These are phyloP conservation scores for Cyphomyrus plagiostoma DNA, from an alignment of 2,113 vertebrate genomes.

Conservation along the genomic window DNA sequence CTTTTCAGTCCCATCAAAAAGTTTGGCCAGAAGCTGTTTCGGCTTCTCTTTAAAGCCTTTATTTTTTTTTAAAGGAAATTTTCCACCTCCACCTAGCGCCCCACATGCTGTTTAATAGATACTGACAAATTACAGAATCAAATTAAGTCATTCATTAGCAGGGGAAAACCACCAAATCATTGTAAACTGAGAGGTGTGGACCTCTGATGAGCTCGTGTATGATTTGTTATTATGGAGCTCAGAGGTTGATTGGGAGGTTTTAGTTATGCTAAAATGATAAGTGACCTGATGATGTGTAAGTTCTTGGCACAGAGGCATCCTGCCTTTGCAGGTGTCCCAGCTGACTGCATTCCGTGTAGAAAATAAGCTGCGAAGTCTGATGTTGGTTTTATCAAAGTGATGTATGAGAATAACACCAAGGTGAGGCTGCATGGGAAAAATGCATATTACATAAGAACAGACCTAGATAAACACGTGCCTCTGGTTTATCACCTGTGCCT, in stretches of 20 bases:
- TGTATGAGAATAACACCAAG: not conserved
- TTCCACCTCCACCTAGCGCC: not conserved
- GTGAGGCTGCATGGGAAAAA: not conserved
- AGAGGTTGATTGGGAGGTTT: not conserved
- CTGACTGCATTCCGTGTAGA: not conserved
- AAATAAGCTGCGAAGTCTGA: not conserved
- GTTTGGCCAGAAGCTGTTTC: not conserved
- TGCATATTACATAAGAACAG: too few relatives aligned
- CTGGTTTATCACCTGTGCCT: not conserved
- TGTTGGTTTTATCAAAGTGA: not conserved
- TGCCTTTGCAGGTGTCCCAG: not conserved
- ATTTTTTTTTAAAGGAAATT: not conserved
- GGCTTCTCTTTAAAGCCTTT: not conserved
- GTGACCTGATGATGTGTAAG: not conserved
- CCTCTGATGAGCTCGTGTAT: not conserved
- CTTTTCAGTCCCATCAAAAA: not conserved
- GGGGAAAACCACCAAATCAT: not conserved
- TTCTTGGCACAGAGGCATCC: not conserved
- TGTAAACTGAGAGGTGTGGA: not conserved
- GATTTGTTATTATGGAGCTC: not conserved
- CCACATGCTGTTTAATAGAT: not conserved
- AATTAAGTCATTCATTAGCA: not conserved
- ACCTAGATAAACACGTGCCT: not conserved
- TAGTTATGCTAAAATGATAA: not conserved
- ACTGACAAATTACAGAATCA: not conserved